phyloP scores from a whole-genome alignment of 1,140 invertebrate genomes.

The Zaprionus vittiger region DNA sequence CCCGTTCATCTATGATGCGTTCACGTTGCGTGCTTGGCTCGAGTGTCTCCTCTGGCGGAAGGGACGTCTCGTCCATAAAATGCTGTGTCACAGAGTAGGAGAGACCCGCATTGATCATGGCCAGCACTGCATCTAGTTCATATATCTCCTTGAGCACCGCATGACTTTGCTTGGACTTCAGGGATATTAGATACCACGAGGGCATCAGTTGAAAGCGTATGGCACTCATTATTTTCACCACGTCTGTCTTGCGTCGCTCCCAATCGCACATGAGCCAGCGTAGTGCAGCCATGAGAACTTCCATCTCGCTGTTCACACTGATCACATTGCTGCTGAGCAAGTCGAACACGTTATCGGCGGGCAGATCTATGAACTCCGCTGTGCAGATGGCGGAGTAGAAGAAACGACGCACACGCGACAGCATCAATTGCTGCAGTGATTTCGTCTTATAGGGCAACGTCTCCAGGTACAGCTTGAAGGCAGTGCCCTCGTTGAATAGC shows the following conservation, averaged over 20 bases:
- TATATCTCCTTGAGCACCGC: slow-evolving; percentile 88
- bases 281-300: slow-evolving; percentile 90
- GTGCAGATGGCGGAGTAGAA: slow-evolving; percentile 90
- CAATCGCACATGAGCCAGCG: slow-evolving; percentile 90
- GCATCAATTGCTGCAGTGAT: slow-evolving; percentile 86
- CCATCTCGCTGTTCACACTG: slow-evolving; percentile 86
- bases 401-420: slow-evolving; percentile 89
- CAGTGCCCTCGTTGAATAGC: slow-evolving; percentile 89
- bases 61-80: not conserved
- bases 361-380: slow-evolving; percentile 88
- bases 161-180: slow-evolving; percentile 85
- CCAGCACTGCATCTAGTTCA: slow-evolving; percentile 87
- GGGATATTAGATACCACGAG: slow-evolving; percentile 89
- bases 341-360: slow-evolving; percentile 86
- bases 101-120: slow-evolving; percentile 88
- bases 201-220: slow-evolving; percentile 90
- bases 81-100: slow-evolving; percentile 85
- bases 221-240: slow-evolving; percentile 88
- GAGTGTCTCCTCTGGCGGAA: not conserved
- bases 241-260: slow-evolving; percentile 86
- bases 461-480: slow-evolving; percentile 88
- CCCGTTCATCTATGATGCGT: slow-evolving; percentile 86
- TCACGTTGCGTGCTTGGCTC: slow-evolving; percentile 85
- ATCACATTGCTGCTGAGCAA: slow-evolving; percentile 89
- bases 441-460: slow-evolving; percentile 82